Evolutionary conservation across 1,140 invertebrate genomes (phyloP).

Genomic region (Pogonomyrmex californicus): DNA sequence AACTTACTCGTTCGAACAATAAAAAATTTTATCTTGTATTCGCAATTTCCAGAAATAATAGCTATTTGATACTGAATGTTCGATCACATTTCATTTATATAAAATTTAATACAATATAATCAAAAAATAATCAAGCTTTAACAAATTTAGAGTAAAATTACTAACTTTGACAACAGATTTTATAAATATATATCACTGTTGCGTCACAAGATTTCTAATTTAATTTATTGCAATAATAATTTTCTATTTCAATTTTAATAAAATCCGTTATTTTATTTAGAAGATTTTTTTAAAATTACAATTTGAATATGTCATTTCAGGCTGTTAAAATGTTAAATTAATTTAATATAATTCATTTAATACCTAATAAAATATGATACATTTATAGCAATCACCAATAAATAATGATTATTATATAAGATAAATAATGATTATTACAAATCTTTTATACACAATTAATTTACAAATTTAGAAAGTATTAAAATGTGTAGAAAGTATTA

Average conservation of each 20-base stretch:
- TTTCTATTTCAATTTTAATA: not conserved
- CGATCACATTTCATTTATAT: not conserved
- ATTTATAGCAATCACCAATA: not conserved
- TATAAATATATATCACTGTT: constrained; percentile 1
- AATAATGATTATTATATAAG: not conserved
- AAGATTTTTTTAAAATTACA: not conserved
- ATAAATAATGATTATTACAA: not conserved
- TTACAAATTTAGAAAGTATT: constrained; percentile 3
- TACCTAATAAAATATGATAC: not conserved
- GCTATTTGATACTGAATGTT: not conserved
- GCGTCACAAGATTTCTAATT: not conserved
- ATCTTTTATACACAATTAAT: not conserved
- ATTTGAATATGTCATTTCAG: not conserved
- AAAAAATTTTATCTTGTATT: not conserved
- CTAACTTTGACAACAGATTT: not conserved
- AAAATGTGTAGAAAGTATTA: not conserved
- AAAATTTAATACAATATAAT: constrained; percentile 19
- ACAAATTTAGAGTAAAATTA: not conserved
- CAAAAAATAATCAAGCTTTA: not conserved
- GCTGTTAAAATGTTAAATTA: no score
- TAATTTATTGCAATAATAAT: not conserved
- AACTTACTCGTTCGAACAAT: not conserved
- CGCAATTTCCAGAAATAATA: constrained; percentile 8
- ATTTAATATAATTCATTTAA: not conserved
- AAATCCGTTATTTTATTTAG: not conserved